Evolutionary conservation across 2,888 invertebrate species (phyloP).

Genomic region (Ferdinandea cuprea): DNA sequence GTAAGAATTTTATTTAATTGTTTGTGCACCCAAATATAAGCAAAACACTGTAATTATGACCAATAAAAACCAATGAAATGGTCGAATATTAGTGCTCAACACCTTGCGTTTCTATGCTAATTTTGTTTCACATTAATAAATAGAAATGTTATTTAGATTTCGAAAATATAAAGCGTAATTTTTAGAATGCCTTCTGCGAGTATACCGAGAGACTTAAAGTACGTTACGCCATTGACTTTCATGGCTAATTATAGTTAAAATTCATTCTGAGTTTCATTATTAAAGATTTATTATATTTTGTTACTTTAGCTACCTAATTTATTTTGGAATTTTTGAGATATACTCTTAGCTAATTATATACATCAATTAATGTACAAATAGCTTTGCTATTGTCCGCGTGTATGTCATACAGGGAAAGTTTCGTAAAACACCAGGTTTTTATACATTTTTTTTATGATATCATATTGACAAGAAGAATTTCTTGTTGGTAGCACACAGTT

Average conservation of each 20-base stretch:
- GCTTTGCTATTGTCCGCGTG: no score
- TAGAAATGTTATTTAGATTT: constrained; percentile 28
- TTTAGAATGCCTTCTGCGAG: constrained; percentile 12
- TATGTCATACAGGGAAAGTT: no score
- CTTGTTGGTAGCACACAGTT: no score
- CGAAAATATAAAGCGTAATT: constrained; percentile 31
- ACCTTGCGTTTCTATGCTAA: constrained; percentile 58
- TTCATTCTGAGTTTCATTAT: background rate
- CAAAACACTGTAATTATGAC: constrained; percentile 43
- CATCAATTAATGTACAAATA: no score
- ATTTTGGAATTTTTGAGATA: no score
- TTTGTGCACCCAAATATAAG: constrained; percentile 38
- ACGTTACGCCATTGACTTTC: constrained; percentile 17
- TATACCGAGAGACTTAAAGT: background rate
- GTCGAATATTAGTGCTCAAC: constrained; percentile 16
- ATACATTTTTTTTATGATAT: no score
- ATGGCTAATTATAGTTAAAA: constrained; percentile 27
- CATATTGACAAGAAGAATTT: no score
- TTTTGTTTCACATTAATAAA: constrained; percentile 28
- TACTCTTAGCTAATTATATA: no score
- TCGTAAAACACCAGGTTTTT: no score
- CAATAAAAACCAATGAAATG: constrained; percentile 47
- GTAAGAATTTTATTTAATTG: constrained; percentile 8
- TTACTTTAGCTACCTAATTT: no score
- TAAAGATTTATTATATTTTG: constrained; percentile 3